Percentiles rank a stretch among this genome's conserved stretches.
Evolutionary conservation across 2,888 invertebrate genomes (phyloP).

Genomic region (Trachelus stipa): DNA sequence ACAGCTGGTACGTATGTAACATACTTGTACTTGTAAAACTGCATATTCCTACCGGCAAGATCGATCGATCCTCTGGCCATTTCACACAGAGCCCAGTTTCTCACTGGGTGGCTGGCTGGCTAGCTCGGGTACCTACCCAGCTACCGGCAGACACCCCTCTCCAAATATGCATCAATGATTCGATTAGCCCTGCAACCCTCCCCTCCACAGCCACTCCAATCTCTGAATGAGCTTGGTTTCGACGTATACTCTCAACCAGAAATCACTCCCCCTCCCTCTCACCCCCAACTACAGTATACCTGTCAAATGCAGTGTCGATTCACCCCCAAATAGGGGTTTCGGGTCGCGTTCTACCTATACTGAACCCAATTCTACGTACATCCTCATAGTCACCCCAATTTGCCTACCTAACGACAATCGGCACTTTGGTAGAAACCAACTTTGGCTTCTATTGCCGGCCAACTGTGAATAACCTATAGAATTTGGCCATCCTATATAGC

Average conservation of each 20-base stretch:
- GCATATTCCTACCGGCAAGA: too few species aligned
- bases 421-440: background rate
- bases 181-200: conserved; percentile 60
- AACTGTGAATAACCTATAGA: too few species aligned
- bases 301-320: conserved; percentile 44
- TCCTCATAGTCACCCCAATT: background rate
- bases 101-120: background rate
- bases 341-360: too few species aligned
- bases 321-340: too few species aligned
- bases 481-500: too few species aligned
- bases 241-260: conserved; percentile 28
- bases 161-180: conserved; percentile 62
- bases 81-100: too few species aligned
- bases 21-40: too few species aligned
- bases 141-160: conserved; percentile 13
- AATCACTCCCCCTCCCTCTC: background rate
- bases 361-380: background rate
- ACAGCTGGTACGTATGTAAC: too few species aligned
- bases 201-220: conserved; percentile 28
- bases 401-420: background rate
- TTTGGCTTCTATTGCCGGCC: background rate
- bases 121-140: conserved; percentile 15
- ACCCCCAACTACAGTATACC: conserved; percentile 42
- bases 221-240: conserved; percentile 4
- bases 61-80: too few species aligned